These are phyloP conservation scores for Sesia apiformis DNA, from an alignment of 2,888 invertebrate species.

Conservation along the genomic window DNA sequence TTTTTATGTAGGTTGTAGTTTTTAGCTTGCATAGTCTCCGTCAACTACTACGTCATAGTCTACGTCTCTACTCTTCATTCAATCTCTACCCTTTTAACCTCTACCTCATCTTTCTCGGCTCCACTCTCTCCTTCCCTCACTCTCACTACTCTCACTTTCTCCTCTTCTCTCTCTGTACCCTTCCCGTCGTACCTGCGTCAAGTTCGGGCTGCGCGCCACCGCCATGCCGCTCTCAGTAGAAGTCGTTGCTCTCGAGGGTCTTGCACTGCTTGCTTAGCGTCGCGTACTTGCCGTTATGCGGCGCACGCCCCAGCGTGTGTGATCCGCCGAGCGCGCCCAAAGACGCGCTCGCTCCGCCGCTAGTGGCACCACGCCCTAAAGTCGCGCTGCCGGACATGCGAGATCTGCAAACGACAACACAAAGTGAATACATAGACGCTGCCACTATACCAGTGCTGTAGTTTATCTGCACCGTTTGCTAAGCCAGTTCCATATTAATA, in stretches of 20 bases:
- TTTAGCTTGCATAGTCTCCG: too few relatives aligned
- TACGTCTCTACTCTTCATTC: too few relatives aligned
- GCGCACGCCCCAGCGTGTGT: constrained; percentile 81
- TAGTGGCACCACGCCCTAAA: constrained; percentile 60
- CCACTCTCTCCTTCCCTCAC: too few relatives aligned
- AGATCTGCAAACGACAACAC: constrained; percentile 19
- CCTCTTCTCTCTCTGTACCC: not conserved
- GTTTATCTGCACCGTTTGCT: too few relatives aligned
- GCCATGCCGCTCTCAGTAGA: constrained; percentile 92
- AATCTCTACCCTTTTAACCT: too few relatives aligned
- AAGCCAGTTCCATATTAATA: too few relatives aligned
- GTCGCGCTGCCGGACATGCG: constrained; percentile 60
- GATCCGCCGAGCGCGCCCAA: constrained; percentile 60
- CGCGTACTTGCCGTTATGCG: constrained; percentile 92
- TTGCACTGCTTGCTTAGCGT: constrained; percentile 97
- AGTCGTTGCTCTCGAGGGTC: constrained; percentile 93
- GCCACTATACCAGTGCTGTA: too few relatives aligned
- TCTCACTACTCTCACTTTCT: too few relatives aligned
- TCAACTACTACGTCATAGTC: too few relatives aligned
- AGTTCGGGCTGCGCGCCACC: constrained; percentile 49
- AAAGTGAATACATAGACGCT: too few relatives aligned
- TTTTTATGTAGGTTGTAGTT: too few relatives aligned
- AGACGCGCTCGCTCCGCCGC: constrained; percentile 42
- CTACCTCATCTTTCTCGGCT: too few relatives aligned
- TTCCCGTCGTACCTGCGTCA: constrained; percentile 13